phyloP scores from a whole-genome alignment of 2,113 vertebrate genomes.

The Hirundichthys speculiger region DNA sequence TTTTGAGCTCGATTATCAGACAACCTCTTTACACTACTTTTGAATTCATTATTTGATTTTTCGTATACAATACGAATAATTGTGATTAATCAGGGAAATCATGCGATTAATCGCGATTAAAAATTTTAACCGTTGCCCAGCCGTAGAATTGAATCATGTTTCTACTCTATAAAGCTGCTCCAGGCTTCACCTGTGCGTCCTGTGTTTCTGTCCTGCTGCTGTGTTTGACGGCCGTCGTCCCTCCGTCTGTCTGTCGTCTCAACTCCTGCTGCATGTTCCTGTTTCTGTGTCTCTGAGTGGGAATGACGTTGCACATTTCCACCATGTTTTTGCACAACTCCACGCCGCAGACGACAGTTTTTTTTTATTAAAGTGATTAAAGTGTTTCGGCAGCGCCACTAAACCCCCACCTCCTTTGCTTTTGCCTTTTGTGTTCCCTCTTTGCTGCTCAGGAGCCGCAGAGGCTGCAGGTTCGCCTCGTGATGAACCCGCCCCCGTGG shows the following conservation, averaged over 20 bases:
- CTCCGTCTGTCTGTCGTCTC: not conserved
- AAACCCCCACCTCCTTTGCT: conserved; percentile 1
- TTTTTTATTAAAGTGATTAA: no score
- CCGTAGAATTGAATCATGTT: no score
- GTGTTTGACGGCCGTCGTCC: not conserved
- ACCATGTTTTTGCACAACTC: conserved; percentile 15
- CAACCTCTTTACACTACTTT: no score
- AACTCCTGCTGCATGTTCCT: conserved; percentile 46
- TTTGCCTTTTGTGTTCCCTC: conserved; percentile 22
- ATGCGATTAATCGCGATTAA: no score
- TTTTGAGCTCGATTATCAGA: no score
- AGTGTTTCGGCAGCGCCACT: not conserved
- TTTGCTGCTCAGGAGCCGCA: conserved; percentile 77
- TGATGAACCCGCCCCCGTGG: conserved; percentile 27
- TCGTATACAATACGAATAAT: no score
- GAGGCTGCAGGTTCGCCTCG: conserved; percentile 73
- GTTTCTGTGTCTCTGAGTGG: conserved; percentile 12
- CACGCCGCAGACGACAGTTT: conserved; percentile 1
- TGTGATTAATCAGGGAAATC: no score
- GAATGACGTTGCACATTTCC: conserved; percentile 35
- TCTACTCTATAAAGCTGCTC: not conserved
- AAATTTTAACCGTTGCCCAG: no score
- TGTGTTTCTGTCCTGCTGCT: conserved; percentile 26
- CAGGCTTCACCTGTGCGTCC: conserved; percentile 7
- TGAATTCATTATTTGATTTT: no score